These are phyloP conservation scores for Polydrusus cervinus DNA, from an alignment of 2,888 invertebrate species.

Conservation along the genomic window DNA sequence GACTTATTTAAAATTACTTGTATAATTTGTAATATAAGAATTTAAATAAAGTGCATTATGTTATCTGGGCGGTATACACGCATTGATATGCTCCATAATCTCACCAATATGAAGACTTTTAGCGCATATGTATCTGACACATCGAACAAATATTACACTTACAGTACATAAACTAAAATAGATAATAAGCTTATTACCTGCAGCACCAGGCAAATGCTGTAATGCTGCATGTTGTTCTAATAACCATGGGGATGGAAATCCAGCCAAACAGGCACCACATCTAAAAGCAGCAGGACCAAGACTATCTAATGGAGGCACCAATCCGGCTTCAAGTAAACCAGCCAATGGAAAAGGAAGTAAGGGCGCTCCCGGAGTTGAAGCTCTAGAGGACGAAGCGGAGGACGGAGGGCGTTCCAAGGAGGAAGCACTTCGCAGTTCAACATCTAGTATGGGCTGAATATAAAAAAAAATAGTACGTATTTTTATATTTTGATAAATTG, in stretches of 20 bases:
- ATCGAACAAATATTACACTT: too few species aligned
- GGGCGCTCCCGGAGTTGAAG: slow-evolving; percentile 75
- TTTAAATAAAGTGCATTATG: too few species aligned
- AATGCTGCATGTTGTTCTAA: slow-evolving; percentile 89
- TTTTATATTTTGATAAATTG: not conserved
- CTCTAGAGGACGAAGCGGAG: slow-evolving; percentile 71
- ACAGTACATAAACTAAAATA: too few species aligned
- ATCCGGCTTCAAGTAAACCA: slow-evolving; percentile 74
- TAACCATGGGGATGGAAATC: slow-evolving; percentile 91
- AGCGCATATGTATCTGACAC: too few species aligned
- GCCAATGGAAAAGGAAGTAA: slow-evolving; percentile 73
- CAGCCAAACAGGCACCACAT: slow-evolving; percentile 89
- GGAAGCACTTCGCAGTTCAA: slow-evolving; percentile 70
- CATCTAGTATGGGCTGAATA: slow-evolving; percentile 68
- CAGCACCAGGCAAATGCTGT: slow-evolving; percentile 78
- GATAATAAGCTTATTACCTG: slow-evolving; percentile 29
- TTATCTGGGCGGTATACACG: too few species aligned
- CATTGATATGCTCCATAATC: too few species aligned
- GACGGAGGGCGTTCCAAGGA: slow-evolving; percentile 69
- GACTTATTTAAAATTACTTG: too few species aligned
- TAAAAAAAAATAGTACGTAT: not conserved
- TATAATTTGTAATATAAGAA: too few species aligned
- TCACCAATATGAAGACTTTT: too few species aligned
- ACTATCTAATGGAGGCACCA: slow-evolving; percentile 70
- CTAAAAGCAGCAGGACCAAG: slow-evolving; percentile 69